Evolutionary conservation across 2,797 vertebrate genomes (phyloP), one percentile per base, ranked within the genome.

Genomic region (Scomberomorus guttatus): DNA sequence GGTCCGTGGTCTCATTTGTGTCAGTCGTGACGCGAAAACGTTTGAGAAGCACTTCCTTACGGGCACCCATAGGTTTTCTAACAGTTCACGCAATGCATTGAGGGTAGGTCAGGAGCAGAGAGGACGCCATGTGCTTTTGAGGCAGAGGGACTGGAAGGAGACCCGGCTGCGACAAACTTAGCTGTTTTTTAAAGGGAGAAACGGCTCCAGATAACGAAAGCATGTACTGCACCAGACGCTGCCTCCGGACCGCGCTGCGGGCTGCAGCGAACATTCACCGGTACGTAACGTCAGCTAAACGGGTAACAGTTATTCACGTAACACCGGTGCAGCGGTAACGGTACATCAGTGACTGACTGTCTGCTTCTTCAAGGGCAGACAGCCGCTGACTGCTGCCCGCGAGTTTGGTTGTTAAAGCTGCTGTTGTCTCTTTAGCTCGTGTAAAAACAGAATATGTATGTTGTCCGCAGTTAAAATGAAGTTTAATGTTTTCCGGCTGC

Each of bases 111-210:
- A 95, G 92, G 58, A 67, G 77, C 52, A 20, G 71, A 73, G 77
- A 82, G 93, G 94, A 92, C 95, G 94, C 94, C 95, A 96, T 96
- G 96, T 96, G 96, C 94, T 94, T 89, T 78, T 94, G 91, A 94
- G 39, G 18, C 59, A 72, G 81, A 42, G 42, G 29, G 6, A 3
- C 37, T 54, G 39, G 52, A 65, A 67, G 44, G 42, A 61, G 56
- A 65, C 29, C 32, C 6, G 73, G 13, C 18, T 58, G 67, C 3
- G 34, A 50, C 9, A 44, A 8, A 69, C 6, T 24, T 0, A 22
- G 5, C 25, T 7, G 10, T 63, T 67, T 27, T 51, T 34, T 3
- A 25, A 2, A 34, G 24, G 22, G 25, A 76, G 15, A n/a, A 37
- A 44, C 62, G n/a, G 52, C 55, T 69, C 18, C 51, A 10, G 1